These are phyloP conservation scores for Cirrhinus molitorella DNA, from an alignment of 2,797 vertebrate genomes.

Conservation along the genomic window DNA sequence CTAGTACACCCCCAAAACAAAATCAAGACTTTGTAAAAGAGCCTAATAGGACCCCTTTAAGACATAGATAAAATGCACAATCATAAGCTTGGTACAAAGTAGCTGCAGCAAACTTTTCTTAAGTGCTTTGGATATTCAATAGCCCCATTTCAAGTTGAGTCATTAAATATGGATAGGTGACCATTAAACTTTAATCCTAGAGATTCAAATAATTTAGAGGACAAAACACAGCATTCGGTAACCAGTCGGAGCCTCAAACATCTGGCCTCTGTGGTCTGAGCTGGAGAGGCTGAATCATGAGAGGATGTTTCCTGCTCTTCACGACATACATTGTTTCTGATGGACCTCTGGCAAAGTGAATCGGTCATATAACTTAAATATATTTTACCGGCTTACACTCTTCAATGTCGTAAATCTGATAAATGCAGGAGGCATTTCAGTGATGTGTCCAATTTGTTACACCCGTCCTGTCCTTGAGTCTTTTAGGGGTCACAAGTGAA, in stretches of 20 bases:
- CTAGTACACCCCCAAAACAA: no score
- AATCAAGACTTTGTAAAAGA: no score
- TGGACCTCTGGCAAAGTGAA: background rate
- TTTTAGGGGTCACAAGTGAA: background rate
- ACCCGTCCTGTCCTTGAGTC: background rate
- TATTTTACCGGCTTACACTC: background rate
- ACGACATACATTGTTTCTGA: background rate
- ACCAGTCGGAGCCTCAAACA: slow-evolving; percentile 3
- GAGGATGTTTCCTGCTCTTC: background rate
- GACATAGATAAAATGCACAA: background rate
- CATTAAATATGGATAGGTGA: slow-evolving; percentile 59
- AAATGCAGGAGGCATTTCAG: background rate
- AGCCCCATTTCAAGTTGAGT: slow-evolving; percentile 38
- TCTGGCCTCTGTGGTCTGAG: background rate
- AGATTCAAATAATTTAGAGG: slow-evolving; percentile 45
- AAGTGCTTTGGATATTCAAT: slow-evolving; percentile 43
- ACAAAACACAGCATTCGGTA: slow-evolving; percentile 47
- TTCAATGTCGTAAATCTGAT: slow-evolving; percentile 11
- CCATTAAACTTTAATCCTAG: slow-evolving; percentile 58
- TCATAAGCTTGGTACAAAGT: slow-evolving; percentile 8
- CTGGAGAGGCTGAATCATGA: slow-evolving; percentile 1
- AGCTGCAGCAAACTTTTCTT: slow-evolving; percentile 42
- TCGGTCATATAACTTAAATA: background rate
- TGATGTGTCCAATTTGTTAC: background rate
- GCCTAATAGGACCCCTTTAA: no score